Conservation (phyloP, 2,113 vertebrate genomes). For the Malurus alboscapulatus region DNA sequence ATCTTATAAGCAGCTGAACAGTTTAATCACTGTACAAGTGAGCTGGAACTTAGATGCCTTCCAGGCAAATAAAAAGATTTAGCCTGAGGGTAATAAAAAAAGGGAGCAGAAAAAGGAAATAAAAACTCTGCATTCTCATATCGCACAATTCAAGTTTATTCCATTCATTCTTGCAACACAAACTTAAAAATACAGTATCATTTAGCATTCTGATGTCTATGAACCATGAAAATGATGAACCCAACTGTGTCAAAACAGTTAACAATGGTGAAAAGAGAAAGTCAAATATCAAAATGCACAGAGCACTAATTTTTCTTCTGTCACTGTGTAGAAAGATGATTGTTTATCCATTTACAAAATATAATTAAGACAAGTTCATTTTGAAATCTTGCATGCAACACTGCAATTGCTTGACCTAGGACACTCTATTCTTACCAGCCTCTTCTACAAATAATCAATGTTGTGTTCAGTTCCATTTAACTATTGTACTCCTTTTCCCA, state of each 20-base stretch:
- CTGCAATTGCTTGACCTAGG: conserved; percentile 74
- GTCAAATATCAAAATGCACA: conserved; percentile 79
- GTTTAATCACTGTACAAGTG: background rate
- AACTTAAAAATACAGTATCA: conserved; percentile 80
- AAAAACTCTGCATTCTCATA: conserved; percentile 13
- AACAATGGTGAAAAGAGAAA: conserved; percentile 73
- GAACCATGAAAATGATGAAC: conserved; percentile 73
- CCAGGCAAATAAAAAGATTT: background rate
- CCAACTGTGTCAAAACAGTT: conserved; percentile 73
- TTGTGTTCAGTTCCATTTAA: conserved; percentile 41
- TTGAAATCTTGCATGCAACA: conserved; percentile 78
- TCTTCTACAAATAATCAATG: conserved; percentile 65
- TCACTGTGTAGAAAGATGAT: conserved; percentile 80
- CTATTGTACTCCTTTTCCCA: background rate
- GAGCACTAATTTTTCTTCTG: conserved; percentile 71
- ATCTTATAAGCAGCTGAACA: background rate
- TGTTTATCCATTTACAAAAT: conserved; percentile 80
- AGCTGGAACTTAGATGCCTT: background rate
- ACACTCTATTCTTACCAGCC: conserved; percentile 74
- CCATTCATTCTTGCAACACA: conserved; percentile 83
- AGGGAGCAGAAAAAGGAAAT: background rate
- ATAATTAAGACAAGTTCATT: conserved; percentile 72
- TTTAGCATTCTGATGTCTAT: conserved; percentile 77
- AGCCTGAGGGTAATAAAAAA: background rate
- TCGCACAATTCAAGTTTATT: conserved; percentile 84